These are phyloP conservation scores for Labeo catla DNA, from an alignment of 2,113 vertebrate genomes.

Conservation along the genomic window DNA sequence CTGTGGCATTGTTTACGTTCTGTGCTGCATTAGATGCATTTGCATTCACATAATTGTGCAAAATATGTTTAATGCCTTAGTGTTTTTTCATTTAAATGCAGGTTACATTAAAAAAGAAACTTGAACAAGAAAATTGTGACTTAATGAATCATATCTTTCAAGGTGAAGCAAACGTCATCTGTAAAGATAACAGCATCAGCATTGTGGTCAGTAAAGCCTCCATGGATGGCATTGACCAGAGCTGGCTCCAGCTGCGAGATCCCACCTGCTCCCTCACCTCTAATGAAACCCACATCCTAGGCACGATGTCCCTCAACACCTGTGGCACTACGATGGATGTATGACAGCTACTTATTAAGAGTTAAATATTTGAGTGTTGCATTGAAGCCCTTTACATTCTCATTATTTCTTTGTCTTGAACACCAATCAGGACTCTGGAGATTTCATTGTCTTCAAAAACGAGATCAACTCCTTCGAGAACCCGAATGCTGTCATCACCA, in stretches of 20 bases:
- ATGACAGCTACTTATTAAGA: not conserved
- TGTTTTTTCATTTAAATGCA: not conserved
- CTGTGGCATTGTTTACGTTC: too few relatives aligned
- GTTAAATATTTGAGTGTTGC: not conserved
- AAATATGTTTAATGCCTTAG: not conserved
- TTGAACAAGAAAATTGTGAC: not conserved
- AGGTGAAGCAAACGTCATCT: slow-evolving; percentile 64
- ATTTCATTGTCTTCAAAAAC: slow-evolving; percentile 72
- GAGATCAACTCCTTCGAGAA: slow-evolving; percentile 67
- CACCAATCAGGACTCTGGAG: slow-evolving; percentile 68
- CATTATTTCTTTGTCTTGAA: not conserved
- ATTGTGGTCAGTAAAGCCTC: slow-evolving; percentile 66
- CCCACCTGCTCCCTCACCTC: slow-evolving; percentile 67
- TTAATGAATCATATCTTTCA: not conserved
- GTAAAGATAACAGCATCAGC: slow-evolving; percentile 64
- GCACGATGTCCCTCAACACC: slow-evolving; percentile 66
- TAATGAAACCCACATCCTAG: slow-evolving; percentile 72
- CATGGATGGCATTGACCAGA: slow-evolving; percentile 66
- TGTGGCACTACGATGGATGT: slow-evolving; percentile 75
- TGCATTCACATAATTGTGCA: not conserved
- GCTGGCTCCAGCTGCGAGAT: slow-evolving; percentile 69
- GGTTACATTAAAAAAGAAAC: not conserved
- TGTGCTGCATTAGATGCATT: not conserved
- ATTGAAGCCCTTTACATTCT: not conserved
- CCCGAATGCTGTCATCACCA: slow-evolving; percentile 59